phyloP scores from a whole-genome alignment of 1,140 invertebrate species.

The Aphis gossypii region DNA sequence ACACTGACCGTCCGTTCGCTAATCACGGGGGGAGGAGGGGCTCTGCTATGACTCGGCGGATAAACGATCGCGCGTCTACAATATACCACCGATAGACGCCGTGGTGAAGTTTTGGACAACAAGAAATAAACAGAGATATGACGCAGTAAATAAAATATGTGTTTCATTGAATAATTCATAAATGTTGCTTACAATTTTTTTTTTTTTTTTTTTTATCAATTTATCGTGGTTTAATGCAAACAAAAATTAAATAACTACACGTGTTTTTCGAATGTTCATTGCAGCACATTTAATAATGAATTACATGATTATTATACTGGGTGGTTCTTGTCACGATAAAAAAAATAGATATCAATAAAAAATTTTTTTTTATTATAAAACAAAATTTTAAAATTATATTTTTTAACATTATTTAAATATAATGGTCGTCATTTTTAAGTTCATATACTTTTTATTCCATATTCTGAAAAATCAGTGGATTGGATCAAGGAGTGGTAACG shows the following conservation, averaged over 20 bases:
- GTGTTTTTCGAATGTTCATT: background rate
- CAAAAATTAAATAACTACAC: background rate
- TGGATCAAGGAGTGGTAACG: background rate
- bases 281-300: background rate
- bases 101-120: background rate
- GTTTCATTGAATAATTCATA: slow-evolving; percentile 5
- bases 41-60: too few species aligned
- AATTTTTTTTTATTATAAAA: too few species aligned
- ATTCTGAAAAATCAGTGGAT: too few species aligned
- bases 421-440: too few species aligned
- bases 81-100: too few species aligned
- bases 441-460: too few species aligned
- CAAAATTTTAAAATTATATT: too few species aligned
- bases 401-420: too few species aligned
- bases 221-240: background rate
- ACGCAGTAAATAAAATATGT: background rate
- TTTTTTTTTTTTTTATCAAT: background rate
- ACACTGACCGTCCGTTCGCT: too few species aligned
- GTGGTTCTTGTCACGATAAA: background rate
- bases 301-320: background rate
- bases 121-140: background rate
- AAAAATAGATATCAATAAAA: background rate
- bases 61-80: too few species aligned
- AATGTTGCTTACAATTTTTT: background rate
- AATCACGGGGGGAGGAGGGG: too few species aligned